phyloP scores from a whole-genome alignment of 1,140 invertebrate species.

The Drosophila pallidifrons region DNA sequence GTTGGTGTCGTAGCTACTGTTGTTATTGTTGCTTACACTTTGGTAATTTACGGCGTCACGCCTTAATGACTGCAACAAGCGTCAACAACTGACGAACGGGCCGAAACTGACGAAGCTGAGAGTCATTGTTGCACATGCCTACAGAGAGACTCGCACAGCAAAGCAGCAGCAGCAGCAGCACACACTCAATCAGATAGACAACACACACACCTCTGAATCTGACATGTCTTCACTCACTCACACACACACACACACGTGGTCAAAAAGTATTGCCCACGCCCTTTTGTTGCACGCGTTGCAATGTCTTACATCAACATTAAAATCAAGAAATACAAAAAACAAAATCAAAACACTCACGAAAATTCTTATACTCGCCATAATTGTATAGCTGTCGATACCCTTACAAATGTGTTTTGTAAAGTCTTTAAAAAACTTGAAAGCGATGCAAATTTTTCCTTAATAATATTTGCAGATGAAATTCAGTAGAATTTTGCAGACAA shows the following conservation, averaged over 20 bases:
- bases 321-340: conserved; percentile 22
- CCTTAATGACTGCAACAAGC: conserved; percentile 71
- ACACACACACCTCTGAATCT: conserved; percentile 25
- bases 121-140: conserved; percentile 62
- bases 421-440: too few species aligned
- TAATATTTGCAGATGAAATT: too few species aligned
- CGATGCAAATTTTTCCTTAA: too few species aligned
- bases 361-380: background rate
- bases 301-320: conserved; percentile 26
- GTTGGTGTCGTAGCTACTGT: conserved; percentile 36
- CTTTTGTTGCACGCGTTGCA: conserved; percentile 54
- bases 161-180: background rate
- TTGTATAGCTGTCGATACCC: background rate
- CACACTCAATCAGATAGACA: conserved; percentile 12
- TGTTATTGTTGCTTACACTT: conserved; percentile 68
- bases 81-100: conserved; percentile 47
- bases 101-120: conserved; percentile 40
- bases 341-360: conserved; percentile 13
- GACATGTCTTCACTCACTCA: conserved; percentile 26
- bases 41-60: conserved; percentile 78
- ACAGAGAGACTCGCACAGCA: conserved; percentile 36
- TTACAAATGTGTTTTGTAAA: too few species aligned
- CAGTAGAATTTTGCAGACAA: too few species aligned
- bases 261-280: conserved; percentile 56
- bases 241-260: conserved; percentile 15